Evolutionary conservation across 2,888 invertebrate genomes (phyloP).

Genomic region (Apamea crenata): DNA sequence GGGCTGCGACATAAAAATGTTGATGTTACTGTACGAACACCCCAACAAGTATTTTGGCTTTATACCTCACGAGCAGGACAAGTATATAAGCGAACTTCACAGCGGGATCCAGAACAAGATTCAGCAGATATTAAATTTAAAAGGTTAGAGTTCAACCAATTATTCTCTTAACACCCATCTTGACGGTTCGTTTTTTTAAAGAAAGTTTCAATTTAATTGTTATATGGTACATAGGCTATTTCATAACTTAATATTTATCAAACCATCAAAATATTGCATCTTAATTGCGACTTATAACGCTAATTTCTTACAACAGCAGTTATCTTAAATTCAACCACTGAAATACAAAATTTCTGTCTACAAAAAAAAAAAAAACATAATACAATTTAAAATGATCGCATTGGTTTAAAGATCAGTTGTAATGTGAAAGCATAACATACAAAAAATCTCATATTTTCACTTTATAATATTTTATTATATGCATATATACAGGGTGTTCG

Average conservation of each 20-base stretch:
- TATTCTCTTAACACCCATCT: neutral
- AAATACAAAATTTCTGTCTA: neutral
- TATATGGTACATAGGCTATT: neutral
- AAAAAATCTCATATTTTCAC: no score
- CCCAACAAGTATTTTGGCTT: constrained; percentile 14
- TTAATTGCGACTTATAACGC: neutral
- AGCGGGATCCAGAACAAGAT: neutral
- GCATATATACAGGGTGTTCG: no score
- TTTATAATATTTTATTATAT: no score
- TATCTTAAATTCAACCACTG: neutral
- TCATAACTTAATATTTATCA: neutral
- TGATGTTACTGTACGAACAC: constrained; percentile 20
- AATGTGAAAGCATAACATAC: neutral
- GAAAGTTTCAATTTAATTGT: neutral
- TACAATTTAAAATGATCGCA: neutral
- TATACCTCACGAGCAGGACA: constrained; percentile 24
- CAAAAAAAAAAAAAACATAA: neutral
- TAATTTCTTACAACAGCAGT: neutral
- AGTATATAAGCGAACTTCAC: constrained; percentile 15
- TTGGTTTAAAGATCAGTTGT: neutral
- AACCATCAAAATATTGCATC: neutral
- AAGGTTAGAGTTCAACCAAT: neutral
- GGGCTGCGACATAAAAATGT: constrained; percentile 10
- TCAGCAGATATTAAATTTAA: neutral
- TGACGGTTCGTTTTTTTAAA: no score